Base-by-base conservation (phyloP, 1,140 invertebrate genomes). In the Drosophila tropicalis region DNA sequence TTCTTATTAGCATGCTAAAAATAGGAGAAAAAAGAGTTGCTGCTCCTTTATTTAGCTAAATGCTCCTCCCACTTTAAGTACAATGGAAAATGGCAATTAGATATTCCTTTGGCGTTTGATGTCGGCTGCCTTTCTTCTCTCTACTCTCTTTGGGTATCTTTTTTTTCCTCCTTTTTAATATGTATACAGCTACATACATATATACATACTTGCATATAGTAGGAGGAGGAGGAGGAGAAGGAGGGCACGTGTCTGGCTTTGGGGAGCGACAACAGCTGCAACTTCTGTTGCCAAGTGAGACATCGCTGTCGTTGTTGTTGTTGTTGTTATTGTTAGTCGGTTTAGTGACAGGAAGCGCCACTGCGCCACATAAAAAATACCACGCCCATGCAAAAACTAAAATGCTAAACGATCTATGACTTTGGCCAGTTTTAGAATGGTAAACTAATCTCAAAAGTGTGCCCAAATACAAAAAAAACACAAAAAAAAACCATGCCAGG, bases 371-470 rank as follows among this genome's bases (percentile, higher is more conserved):
- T 74, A 77, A 75, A 41, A 69, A 29, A 29, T 29, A 39, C 65
- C 68, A 64, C 51, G 62, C 55, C 56, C 66, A 70, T 68, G 40
- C 68, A 34, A 64, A 55, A 67, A 72, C 81, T 36, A 70, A 74
- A 72, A 70, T 9, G 4, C 44, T 22, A 55, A 63, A 44, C 55
- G 75, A 87, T 86, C 85, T 85, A 80, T 84, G 86, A 80, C 74
- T 57, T 51, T 47, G 67, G 75, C 51, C 72, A 76, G 79, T 65
- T 70, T 51, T 72, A 81, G 76, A 82, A 71, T 41, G 36, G 63
- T 79, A 89, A 89, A 89, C 81, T 90, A 90, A 89, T 90, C 85
- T 89, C 44, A 63, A 90, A 89, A 89, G 85, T 89, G 85, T 89
- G 85, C 86, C 86, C 81, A 78, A 56, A 15, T 47, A 57, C 65